These are phyloP conservation scores for Sphinx pinastri DNA, from an alignment of 2,888 invertebrate genomes.

Conservation along the genomic window DNA sequence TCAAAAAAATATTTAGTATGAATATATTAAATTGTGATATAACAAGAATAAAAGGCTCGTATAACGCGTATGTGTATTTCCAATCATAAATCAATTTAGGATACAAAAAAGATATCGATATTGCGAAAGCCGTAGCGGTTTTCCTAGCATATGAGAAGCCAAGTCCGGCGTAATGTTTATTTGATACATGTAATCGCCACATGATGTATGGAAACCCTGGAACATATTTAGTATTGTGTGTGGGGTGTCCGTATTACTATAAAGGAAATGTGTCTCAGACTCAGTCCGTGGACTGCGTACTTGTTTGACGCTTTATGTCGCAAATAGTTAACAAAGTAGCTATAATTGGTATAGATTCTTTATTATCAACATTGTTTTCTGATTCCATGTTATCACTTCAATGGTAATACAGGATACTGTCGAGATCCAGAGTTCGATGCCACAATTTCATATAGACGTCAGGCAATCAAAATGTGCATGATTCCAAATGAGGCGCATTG, in stretches of 20 bases:
- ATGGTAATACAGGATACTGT: too few relatives aligned
- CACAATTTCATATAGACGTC: too few relatives aligned
- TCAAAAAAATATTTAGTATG: background rate
- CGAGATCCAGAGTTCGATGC: too few relatives aligned
- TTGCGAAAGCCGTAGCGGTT: slow-evolving; percentile 62
- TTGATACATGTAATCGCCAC: slow-evolving; percentile 80
- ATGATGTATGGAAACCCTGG: slow-evolving; percentile 71
- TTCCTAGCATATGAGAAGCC: slow-evolving; percentile 62
- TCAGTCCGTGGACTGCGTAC: too few relatives aligned
- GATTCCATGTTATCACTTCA: too few relatives aligned
- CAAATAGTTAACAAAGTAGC: too few relatives aligned
- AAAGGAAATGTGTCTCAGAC: background rate
- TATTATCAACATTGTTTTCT: too few relatives aligned
- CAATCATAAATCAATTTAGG: slow-evolving; percentile 40
- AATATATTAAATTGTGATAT: background rate
- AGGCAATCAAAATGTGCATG: too few relatives aligned
- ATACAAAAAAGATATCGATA: slow-evolving; percentile 64
- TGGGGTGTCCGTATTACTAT: background rate
- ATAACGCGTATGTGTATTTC: slow-evolving; percentile 6
- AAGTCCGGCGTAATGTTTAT: slow-evolving; percentile 76
- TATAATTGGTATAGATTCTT: too few relatives aligned
- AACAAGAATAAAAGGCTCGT: background rate
- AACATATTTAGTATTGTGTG: slow-evolving; percentile 11
- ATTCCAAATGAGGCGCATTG: too few relatives aligned
- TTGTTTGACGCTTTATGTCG: background rate